phyloP scores from a whole-genome alignment of 2,888 invertebrate species.

The Pimpla rufipes region DNA sequence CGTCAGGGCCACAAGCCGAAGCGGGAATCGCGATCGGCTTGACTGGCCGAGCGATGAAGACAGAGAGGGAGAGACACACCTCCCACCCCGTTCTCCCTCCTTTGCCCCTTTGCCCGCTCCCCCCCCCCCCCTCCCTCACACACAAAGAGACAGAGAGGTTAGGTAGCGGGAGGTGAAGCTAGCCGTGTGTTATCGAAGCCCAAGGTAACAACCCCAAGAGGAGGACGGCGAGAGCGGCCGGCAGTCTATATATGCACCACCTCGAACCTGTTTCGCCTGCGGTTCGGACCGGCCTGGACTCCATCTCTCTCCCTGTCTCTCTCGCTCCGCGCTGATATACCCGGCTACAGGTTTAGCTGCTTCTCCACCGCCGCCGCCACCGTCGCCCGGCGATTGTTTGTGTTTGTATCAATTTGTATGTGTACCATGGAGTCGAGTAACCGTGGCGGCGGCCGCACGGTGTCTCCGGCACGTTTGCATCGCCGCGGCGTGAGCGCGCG shows the following conservation, averaged over 20 bases:
- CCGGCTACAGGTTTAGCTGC: no score
- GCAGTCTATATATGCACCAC: no score
- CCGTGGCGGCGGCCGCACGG: background rate
- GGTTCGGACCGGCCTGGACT: background rate
- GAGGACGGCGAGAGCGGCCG: background rate
- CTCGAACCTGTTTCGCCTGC: no score
- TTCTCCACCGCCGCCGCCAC: background rate
- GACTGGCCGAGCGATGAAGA: no score
- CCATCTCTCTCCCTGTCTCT: background rate
- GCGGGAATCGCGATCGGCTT: background rate
- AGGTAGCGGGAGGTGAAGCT: background rate
- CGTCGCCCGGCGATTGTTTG: constrained; percentile 27
- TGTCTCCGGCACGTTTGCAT: constrained; percentile 23
- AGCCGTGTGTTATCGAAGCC: constrained; percentile 1
- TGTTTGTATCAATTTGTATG: constrained; percentile 34
- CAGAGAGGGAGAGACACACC: background rate
- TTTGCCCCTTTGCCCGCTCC: background rate
- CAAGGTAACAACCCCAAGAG: background rate
- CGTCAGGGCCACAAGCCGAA: constrained; percentile 31
- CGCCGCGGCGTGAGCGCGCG: background rate
- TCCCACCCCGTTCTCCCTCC: no score
- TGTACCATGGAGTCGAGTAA: constrained; percentile 4
- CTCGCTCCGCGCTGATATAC: background rate
- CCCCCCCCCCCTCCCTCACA: background rate
- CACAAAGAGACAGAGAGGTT: background rate